Evolutionary conservation across 2,797 vertebrate species (phyloP).

Genomic region (Leptoclinus maculatus): DNA sequence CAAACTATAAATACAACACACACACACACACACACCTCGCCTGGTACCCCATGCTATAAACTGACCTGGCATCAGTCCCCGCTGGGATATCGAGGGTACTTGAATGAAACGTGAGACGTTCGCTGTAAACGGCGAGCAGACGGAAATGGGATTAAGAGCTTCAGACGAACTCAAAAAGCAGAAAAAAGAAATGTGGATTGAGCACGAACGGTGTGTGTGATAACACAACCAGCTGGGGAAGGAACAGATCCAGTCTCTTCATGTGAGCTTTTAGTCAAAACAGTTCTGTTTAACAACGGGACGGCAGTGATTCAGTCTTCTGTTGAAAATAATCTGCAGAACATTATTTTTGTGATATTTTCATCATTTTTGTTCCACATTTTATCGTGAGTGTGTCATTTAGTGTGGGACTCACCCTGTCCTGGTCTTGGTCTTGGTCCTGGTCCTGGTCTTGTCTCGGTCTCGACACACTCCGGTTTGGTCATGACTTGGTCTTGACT

Average conservation of each 20-base stretch:
- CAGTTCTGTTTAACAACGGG: too few relatives aligned
- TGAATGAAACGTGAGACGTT: slow-evolving; percentile 45
- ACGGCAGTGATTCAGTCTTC: too few relatives aligned
- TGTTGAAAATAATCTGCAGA: too few relatives aligned
- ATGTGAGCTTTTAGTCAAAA: too few relatives aligned
- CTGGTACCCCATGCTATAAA: slow-evolving; percentile 39
- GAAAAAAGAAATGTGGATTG: neutral
- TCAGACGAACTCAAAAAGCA: slow-evolving; percentile 8
- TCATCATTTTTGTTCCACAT: too few relatives aligned
- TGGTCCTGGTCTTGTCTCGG: too few relatives aligned
- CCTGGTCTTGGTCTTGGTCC: neutral
- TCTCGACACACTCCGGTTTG: too few relatives aligned
- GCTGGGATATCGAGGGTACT: slow-evolving; percentile 20
- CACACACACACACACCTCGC: neutral
- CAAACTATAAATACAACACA: neutral
- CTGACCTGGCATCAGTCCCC: slow-evolving; percentile 34
- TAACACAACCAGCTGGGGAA: neutral
- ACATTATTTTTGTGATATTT: too few relatives aligned
- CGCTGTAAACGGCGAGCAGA: slow-evolving; percentile 18
- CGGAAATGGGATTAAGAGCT: slow-evolving; percentile 53
- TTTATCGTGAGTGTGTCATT: too few relatives aligned
- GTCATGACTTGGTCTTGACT: too few relatives aligned
- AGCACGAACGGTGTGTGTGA: neutral
- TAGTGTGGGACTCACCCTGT: too few relatives aligned
- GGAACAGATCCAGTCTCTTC: too few relatives aligned